Evolutionary conservation across 2,113 vertebrate genomes (phyloP).

Genomic region (Porphyrio hochstetteri): DNA sequence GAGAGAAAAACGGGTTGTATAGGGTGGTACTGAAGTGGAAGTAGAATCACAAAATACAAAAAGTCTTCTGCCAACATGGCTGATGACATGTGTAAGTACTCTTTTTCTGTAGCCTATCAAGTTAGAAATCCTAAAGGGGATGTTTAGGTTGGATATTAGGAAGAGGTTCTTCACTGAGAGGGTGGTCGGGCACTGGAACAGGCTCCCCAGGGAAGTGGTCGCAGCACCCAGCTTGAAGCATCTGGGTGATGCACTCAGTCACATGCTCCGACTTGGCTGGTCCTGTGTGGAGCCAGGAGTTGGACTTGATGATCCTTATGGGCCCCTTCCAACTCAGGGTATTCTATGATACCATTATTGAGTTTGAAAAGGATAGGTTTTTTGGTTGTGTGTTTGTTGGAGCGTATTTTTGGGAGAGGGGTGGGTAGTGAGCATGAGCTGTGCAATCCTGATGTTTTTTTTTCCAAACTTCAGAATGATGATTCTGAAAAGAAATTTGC

Average conservation of each 20-base stretch:
- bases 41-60: not conserved
- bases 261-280: too few species aligned
- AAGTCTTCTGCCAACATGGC: not conserved
- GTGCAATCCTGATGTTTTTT: not conserved
- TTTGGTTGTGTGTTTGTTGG: not conserved
- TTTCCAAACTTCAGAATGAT: not conserved
- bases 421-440: too few species aligned
- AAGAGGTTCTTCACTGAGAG: too few species aligned
- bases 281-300: too few species aligned
- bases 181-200: too few species aligned
- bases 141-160: too few species aligned
- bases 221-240: too few species aligned
- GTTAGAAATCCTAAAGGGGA: not conserved
- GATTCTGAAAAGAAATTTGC: not conserved
- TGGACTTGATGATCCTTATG: too few species aligned
- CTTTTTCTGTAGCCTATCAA: not conserved
- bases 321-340: too few species aligned
- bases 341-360: not conserved
- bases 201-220: too few species aligned
- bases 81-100: not conserved
- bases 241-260: too few species aligned
- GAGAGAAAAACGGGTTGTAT: not conserved
- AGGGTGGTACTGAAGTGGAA: not conserved
- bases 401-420: rapidly evolving
- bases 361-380: not conserved